A percentile compares a stretch with the other conserved stretches of the same genome.
phyloP scores from a whole-genome alignment of 1,140 invertebrate species.

The Drosophila carrolli region DNA sequence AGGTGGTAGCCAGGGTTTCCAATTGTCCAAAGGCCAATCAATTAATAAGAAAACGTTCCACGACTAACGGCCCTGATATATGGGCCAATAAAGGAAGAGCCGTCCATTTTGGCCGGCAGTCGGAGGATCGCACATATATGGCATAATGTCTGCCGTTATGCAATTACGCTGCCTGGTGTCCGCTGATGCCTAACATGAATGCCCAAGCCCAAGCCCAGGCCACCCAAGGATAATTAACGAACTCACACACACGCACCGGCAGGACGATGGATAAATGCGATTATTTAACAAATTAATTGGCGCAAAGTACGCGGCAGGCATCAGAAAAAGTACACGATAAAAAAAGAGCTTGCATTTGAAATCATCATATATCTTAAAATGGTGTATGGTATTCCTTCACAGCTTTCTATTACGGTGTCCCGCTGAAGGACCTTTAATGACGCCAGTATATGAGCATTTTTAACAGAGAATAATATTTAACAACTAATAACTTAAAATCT shows the following conservation, averaged over 20 bases:
- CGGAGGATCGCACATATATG: neutral
- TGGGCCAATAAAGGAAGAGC: conserved; percentile 31
- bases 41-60: conserved; percentile 66
- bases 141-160: conserved; percentile 37
- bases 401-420: no score
- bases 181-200: conserved; percentile 54
- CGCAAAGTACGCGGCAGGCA: conserved; percentile 52
- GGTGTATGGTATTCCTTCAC: no score
- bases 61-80: conserved; percentile 24
- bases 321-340: neutral
- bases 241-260: conserved; percentile 39
- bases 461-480: no score
- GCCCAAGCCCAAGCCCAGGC: conserved; percentile 6
- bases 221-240: conserved; percentile 53
- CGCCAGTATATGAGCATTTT: no score
- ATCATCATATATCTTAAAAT: no score
- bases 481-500: no score
- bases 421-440: no score
- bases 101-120: neutral
- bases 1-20: conserved; percentile 9
- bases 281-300: conserved; percentile 83
- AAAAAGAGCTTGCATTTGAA: neutral
- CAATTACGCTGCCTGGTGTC: conserved; percentile 48
- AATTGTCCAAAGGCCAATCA: conserved; percentile 61
- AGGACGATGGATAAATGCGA: conserved; percentile 66